These are phyloP conservation scores for Pomacea maculata DNA, from an alignment of 1,140 invertebrate species.

Conservation along the genomic window DNA sequence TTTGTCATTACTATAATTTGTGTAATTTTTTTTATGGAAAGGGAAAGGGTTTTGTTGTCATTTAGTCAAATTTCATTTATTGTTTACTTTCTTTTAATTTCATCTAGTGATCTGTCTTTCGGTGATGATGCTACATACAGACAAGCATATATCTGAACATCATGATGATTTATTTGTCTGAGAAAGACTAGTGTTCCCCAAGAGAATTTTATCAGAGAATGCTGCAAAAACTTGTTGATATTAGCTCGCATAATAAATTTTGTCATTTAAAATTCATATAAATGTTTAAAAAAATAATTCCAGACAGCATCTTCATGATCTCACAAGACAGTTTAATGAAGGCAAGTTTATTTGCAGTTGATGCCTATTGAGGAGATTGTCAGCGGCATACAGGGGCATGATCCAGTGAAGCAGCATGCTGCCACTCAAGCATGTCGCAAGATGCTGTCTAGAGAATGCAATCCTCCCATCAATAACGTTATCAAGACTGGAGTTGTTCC, in stretches of 20 bases:
- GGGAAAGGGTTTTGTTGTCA: too few relatives aligned
- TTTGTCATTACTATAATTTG: too few relatives aligned
- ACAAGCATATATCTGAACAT: not conserved
- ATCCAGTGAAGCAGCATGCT: constrained; percentile 45
- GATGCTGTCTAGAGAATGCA: constrained; percentile 94
- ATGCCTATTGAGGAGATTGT: constrained; percentile 58
- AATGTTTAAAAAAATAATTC: too few relatives aligned
- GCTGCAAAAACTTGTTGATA: too few relatives aligned
- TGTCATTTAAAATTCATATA: too few relatives aligned
- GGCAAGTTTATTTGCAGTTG: not conserved
- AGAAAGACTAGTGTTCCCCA: constrained; percentile 13
- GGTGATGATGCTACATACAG: not conserved
- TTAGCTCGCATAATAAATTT: too few relatives aligned
- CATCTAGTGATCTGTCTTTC: too few relatives aligned
- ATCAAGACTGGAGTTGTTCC: constrained; percentile 94
- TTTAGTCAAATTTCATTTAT: too few relatives aligned
- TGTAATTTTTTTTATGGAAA: too few relatives aligned
- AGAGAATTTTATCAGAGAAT: not conserved
- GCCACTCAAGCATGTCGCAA: constrained; percentile 74
- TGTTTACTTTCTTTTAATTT: too few relatives aligned
- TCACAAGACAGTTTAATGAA: too few relatives aligned
- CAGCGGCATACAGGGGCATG: constrained; percentile 45
- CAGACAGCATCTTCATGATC: too few relatives aligned
- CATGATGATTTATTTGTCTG: constrained; percentile 24
- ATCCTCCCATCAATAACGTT: constrained; percentile 98